Evolutionary conservation across 2,888 invertebrate genomes (phyloP), one percentile per base, ranked within the genome.

Genomic region (Eupithecia tripunctaria): DNA sequence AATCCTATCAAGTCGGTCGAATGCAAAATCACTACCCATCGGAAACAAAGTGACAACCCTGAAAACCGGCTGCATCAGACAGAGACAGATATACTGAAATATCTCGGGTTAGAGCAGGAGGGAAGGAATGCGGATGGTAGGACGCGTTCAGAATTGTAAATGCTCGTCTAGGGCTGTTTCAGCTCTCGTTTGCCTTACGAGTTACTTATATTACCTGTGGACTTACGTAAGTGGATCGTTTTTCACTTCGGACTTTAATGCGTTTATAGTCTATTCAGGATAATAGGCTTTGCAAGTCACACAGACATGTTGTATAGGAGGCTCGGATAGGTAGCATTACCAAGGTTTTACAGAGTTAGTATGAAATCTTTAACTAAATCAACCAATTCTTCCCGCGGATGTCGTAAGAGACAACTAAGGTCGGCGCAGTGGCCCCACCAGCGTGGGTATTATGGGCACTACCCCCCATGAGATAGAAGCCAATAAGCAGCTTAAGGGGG

Each of bases 91-190:
- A 70, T 79, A 79, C 68, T 72, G 71, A 76, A 82, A 79, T 76
- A 21, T 65, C 73, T 43, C 76, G 21, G 74, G 77, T 73, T 64
- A 76, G 86, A 87, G 80, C 80, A 81, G 79, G 87, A 85, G 78
- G 79, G 86, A 79, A 74, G 83, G 84, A 86, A 89, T 92, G 91
- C 91, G 92, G 92, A 91, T 89, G 89, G 89, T 84, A 83, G 87
- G 85, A 91, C 89, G 92, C 87, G 90, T 76, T 81, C 83, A 82
- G 93, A 92, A 93, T 93, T 87, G 88, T 86, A 91, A 93, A 92
- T 91, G 81, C 78, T 79, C 82, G 82, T 82, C 80, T 75, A 78
- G 80, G 80, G 81, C 82, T 84, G 82, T 82, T 83, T 81, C 79
- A 82, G 82, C 79, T 79, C 82, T 79, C 81, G 82, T 83, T 85